Evolutionary conservation across 1,140 invertebrate species (phyloP).

Genomic region (Bombus superbus): DNA sequence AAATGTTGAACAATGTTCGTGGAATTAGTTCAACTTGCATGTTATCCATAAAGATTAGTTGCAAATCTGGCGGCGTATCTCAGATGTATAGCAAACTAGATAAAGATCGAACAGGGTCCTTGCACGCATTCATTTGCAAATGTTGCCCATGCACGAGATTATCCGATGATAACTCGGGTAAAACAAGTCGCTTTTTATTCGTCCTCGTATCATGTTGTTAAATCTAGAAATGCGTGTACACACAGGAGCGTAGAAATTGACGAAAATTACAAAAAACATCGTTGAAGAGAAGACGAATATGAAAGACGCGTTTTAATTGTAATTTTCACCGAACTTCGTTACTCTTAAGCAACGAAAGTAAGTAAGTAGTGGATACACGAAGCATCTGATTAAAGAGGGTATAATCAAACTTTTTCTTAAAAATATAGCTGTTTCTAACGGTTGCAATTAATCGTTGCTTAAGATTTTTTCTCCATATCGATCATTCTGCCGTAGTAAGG

Average conservation of each 20-base stretch:
- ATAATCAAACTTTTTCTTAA: too few species aligned
- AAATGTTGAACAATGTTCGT: background rate
- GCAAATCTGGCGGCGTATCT: background rate
- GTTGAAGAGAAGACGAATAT: too few species aligned
- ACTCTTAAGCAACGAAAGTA: too few species aligned
- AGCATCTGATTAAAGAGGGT: too few species aligned
- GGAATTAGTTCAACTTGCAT: background rate
- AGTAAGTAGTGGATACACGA: too few species aligned
- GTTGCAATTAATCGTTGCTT: too few species aligned
- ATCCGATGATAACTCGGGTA: background rate
- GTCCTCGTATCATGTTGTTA: background rate
- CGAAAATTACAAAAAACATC: too few species aligned
- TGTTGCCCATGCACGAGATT: background rate
- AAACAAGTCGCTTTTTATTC: constrained; percentile 21
- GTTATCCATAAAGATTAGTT: background rate
- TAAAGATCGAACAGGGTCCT: constrained; percentile 20
- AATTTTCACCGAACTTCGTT: too few species aligned
- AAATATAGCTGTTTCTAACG: too few species aligned
- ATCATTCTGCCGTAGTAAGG: too few species aligned
- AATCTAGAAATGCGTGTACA: background rate
- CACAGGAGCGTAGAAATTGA: background rate
- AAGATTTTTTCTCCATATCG: too few species aligned
- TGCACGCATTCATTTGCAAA: constrained; percentile 1
- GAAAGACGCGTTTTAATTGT: too few species aligned
- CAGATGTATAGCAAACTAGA: background rate